A percentile compares a stretch with the other conserved stretches of the same genome.
phyloP scores from a whole-genome alignment of 2,113 vertebrate species.

The Amblyopsis rosae region DNA sequence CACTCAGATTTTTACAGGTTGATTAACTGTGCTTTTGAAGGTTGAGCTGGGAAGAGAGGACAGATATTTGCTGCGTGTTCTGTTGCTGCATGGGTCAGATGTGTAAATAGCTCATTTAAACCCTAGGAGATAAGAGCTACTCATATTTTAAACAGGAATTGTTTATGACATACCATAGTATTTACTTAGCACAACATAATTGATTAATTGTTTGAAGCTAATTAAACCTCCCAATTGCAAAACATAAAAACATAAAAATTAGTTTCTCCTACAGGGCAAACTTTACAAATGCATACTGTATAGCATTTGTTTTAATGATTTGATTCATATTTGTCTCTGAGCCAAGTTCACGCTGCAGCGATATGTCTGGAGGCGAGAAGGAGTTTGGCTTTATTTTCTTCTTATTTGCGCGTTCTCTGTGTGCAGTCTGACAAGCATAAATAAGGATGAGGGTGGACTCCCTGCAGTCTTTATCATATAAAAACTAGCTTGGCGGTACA shows the following conservation, averaged over 20 bases:
- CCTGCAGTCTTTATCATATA: slow-evolving; percentile 15
- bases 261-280: slow-evolving; percentile 23
- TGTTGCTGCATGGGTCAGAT: slow-evolving; percentile 16
- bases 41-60: slow-evolving; percentile 16
- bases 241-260: background rate
- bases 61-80: slow-evolving; percentile 26
- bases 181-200: slow-evolving; percentile 23
- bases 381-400: slow-evolving; percentile 10
- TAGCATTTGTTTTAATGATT: slow-evolving; percentile 30
- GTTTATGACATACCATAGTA: slow-evolving; percentile 22
- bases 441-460: slow-evolving; percentile 23
- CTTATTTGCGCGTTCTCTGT: slow-evolving; percentile 2
- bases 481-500: slow-evolving; percentile 28
- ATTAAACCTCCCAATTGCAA: slow-evolving; percentile 16
- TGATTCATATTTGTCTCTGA: slow-evolving; percentile 13
- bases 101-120: slow-evolving; percentile 15
- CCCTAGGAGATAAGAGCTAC: background rate
- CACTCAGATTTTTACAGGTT: slow-evolving; percentile 20
- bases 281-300: slow-evolving; percentile 13
- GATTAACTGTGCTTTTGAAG: slow-evolving; percentile 32
- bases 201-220: slow-evolving; percentile 36
- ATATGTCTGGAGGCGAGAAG: slow-evolving; percentile 5
- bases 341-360: slow-evolving; percentile 6
- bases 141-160: slow-evolving; percentile 24
- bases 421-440: slow-evolving; percentile 14